These are phyloP conservation scores for Dynastes tityus DNA, from an alignment of 2,888 invertebrate genomes.

Conservation along the genomic window DNA sequence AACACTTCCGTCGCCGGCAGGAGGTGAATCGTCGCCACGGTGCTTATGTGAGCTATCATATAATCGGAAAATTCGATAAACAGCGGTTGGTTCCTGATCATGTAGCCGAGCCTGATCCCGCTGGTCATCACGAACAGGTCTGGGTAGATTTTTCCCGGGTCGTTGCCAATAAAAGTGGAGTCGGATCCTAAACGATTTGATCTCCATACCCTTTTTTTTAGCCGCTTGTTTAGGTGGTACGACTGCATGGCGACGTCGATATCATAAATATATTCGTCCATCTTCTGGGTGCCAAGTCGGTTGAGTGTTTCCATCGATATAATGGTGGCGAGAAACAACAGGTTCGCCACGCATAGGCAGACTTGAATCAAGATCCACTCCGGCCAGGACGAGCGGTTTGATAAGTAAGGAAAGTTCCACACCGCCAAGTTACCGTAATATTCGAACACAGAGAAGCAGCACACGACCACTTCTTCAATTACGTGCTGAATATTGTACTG, in stretches of 20 bases:
- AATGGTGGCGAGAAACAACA: slow-evolving; percentile 63
- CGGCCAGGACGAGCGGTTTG: neutral
- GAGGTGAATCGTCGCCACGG: slow-evolving; percentile 45
- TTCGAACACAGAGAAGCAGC: slow-evolving; percentile 28
- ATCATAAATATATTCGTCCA: slow-evolving; percentile 42
- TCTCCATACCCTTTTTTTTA: slow-evolving; percentile 62
- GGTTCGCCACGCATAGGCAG: slow-evolving; percentile 15
- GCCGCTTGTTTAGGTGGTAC: slow-evolving; percentile 71
- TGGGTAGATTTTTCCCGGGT: slow-evolving; percentile 33
- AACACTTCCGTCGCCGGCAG: slow-evolving; percentile 57
- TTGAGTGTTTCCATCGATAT: slow-evolving; percentile 71
- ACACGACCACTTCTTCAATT: slow-evolving; percentile 11
- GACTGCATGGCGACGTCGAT: slow-evolving; percentile 72
- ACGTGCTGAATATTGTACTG: neutral
- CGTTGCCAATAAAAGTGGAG: too few relatives aligned
- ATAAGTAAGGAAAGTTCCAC: slow-evolving; percentile 30
- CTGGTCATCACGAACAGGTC: slow-evolving; percentile 44
- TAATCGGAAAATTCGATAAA: slow-evolving; percentile 44
- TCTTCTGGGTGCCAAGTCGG: slow-evolving; percentile 60
- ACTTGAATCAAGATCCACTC: slow-evolving; percentile 30
- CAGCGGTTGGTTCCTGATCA: slow-evolving; percentile 36
- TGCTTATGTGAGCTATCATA: slow-evolving; percentile 53
- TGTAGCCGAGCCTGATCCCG: slow-evolving; percentile 30
- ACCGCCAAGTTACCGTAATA: slow-evolving; percentile 35
- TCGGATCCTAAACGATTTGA: too few relatives aligned